Evolutionary conservation across 2,888 invertebrate genomes (phyloP).

Genomic region (Alcis repandata): DNA sequence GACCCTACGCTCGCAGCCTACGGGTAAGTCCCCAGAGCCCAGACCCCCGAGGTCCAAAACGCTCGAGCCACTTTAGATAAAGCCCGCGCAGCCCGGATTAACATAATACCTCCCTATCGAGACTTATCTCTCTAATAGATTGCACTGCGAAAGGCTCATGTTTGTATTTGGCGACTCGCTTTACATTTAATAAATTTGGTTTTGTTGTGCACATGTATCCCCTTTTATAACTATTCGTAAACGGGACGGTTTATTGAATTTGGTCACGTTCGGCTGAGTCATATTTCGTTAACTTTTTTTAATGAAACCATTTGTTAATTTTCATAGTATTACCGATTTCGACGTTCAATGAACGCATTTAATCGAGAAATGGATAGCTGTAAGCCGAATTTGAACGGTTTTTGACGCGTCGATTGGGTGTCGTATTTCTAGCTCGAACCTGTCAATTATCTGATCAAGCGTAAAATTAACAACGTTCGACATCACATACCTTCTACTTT

Average conservation of each 20-base stretch:
- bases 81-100: slow-evolving; percentile 80
- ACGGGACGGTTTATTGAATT: slow-evolving; percentile 53
- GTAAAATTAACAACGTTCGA: slow-evolving; percentile 27
- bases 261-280: slow-evolving; percentile 57
- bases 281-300: slow-evolving; percentile 13
- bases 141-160: slow-evolving; percentile 83
- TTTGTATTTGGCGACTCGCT: slow-evolving; percentile 78
- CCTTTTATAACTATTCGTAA: slow-evolving; percentile 47
- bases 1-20: slow-evolving; percentile 97
- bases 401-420: slow-evolving; percentile 35
- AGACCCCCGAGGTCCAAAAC: slow-evolving; percentile 68
- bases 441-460: slow-evolving; percentile 30
- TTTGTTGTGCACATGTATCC: slow-evolving; percentile 73
- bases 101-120: slow-evolving; percentile 80
- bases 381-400: slow-evolving; percentile 29
- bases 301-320: slow-evolving; percentile 4
- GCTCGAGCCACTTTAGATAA: slow-evolving; percentile 82
- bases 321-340: slow-evolving; percentile 22
- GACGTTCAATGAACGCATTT: slow-evolving; percentile 28
- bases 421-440: slow-evolving; percentile 33
- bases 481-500: slow-evolving; percentile 22
- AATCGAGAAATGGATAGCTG: slow-evolving; percentile 37
- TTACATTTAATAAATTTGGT: slow-evolving; percentile 75
- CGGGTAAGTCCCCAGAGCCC: slow-evolving; percentile 91
- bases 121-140: slow-evolving; percentile 82